Evolutionary conservation across 1,140 invertebrate species (phyloP).

Genomic region (Adoxophyes honmai): DNA sequence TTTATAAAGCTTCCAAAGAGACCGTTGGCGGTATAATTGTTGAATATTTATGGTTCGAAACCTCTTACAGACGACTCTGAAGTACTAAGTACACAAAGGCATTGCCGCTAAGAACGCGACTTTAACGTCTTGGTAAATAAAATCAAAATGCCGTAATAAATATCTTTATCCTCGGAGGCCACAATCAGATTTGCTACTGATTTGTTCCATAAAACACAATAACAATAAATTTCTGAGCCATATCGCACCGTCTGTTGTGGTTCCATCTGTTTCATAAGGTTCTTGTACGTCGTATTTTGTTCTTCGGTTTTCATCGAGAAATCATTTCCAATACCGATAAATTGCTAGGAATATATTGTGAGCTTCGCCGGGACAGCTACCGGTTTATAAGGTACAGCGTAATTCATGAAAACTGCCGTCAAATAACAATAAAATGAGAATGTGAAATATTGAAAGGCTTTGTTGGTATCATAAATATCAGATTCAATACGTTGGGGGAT

Average conservation of each 20-base stretch:
- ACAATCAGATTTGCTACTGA: slow-evolving; percentile 13
- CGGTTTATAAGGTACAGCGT: slow-evolving; percentile 26
- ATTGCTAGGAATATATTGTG: slow-evolving; percentile 41
- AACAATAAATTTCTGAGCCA: slow-evolving; percentile 5
- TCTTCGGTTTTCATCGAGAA: slow-evolving; percentile 38
- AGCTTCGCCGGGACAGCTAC: slow-evolving; percentile 26
- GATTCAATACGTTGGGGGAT: too few species aligned
- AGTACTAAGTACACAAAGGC: slow-evolving; percentile 8
- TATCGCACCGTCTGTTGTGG: slow-evolving; percentile 9
- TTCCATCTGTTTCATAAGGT: slow-evolving; percentile 8
- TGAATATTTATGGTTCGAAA: too few species aligned
- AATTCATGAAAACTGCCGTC: slow-evolving; percentile 15
- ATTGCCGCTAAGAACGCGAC: background rate
- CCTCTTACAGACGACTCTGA: background rate
- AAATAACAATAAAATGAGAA: slow-evolving; percentile 13
- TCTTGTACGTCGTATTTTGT: slow-evolving; percentile 26
- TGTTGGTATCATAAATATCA: background rate
- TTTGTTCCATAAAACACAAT: slow-evolving; percentile 1
- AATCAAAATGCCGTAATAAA: slow-evolving; percentile 7
- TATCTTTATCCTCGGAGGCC: background rate
- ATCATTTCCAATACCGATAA: slow-evolving; percentile 43
- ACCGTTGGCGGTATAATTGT: too few species aligned
- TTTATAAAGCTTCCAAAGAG: too few species aligned
- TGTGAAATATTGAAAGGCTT: background rate
- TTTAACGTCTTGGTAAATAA: slow-evolving; percentile 4